Evolutionary conservation across 2,797 vertebrate genomes (phyloP).

Genomic region (Pteronotus mesoamericanus): DNA sequence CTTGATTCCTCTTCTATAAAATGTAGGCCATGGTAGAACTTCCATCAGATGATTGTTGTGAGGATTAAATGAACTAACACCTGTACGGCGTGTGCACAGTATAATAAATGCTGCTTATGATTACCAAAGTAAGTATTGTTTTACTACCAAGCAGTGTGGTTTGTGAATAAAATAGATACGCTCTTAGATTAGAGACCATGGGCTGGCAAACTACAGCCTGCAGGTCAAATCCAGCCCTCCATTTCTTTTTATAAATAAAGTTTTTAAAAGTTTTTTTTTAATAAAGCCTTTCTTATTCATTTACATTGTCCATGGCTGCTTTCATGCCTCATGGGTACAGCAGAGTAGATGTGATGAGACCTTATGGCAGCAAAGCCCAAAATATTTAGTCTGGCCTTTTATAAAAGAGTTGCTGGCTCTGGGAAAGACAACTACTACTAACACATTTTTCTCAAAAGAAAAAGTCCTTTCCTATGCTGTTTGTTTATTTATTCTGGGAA

Average conservation of each 20-base stretch:
- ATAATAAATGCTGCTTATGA: neutral
- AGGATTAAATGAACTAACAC: neutral
- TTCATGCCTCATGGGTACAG: neutral
- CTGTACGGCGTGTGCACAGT: neutral
- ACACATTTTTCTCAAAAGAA: conserved; percentile 20
- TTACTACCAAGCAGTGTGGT: neutral
- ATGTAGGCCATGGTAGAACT: neutral
- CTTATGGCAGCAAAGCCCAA: neutral
- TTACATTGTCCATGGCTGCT: neutral
- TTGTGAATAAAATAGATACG: conserved; percentile 16
- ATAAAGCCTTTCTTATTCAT: neutral
- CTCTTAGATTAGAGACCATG: neutral
- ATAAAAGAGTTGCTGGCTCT: neutral
- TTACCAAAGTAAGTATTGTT: neutral
- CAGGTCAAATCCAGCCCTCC: neutral
- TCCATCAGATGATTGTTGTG: neutral
- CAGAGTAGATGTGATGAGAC: neutral
- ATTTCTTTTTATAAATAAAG: neutral
- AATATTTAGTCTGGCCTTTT: neutral
- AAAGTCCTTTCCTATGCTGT: neutral
- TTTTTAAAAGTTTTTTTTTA: neutral
- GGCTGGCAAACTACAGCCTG: neutral
- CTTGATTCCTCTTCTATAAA: neutral
- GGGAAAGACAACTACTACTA: neutral
- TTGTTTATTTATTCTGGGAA: neutral